Evolutionary conservation across 2,113 vertebrate genomes (phyloP).

Genomic region (Ochotona curzoniae): DNA sequence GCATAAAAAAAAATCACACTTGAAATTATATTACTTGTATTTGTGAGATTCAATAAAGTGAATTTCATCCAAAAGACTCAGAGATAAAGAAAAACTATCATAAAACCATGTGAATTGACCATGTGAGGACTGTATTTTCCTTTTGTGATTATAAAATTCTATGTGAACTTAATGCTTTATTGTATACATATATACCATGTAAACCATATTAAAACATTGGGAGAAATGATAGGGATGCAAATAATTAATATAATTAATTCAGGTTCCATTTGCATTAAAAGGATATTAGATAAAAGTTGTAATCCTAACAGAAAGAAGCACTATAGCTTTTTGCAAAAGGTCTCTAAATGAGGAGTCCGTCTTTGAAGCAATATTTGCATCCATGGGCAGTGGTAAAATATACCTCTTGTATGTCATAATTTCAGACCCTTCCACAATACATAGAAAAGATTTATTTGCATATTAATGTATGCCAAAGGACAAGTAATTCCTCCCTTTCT

Average conservation of each 20-base stretch:
- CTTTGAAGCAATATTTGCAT: slow-evolving; percentile 50
- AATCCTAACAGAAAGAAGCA: slow-evolving; percentile 43
- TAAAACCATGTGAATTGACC: neutral
- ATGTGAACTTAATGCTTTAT: slow-evolving; percentile 24
- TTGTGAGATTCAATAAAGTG: slow-evolving; percentile 40
- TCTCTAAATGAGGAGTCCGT: neutral
- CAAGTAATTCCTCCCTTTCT: slow-evolving; percentile 60
- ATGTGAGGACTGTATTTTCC: neutral
- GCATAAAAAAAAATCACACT: neutral
- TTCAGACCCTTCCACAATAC: slow-evolving; percentile 42
- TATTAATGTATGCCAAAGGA: slow-evolving; percentile 33
- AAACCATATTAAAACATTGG: slow-evolving; percentile 2
- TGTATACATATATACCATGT: neutral
- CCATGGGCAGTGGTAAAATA: slow-evolving; percentile 48
- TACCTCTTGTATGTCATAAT: slow-evolving; percentile 40
- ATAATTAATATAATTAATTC: slow-evolving; percentile 25
- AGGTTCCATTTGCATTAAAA: slow-evolving; percentile 53
- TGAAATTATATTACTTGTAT: slow-evolving; percentile 25
- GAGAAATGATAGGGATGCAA: neutral
- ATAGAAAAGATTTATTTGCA: slow-evolving; percentile 57
- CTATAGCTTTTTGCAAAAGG: slow-evolving; percentile 37
- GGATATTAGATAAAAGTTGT: slow-evolving; percentile 10
- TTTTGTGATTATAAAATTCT: slow-evolving; percentile 30
- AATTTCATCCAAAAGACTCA: neutral
- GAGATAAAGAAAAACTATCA: neutral